Percentiles rank a stretch among this genome's conserved stretches.
phyloP scores from a whole-genome alignment of 2,888 invertebrate species.

The Drosophila diplacantha region DNA sequence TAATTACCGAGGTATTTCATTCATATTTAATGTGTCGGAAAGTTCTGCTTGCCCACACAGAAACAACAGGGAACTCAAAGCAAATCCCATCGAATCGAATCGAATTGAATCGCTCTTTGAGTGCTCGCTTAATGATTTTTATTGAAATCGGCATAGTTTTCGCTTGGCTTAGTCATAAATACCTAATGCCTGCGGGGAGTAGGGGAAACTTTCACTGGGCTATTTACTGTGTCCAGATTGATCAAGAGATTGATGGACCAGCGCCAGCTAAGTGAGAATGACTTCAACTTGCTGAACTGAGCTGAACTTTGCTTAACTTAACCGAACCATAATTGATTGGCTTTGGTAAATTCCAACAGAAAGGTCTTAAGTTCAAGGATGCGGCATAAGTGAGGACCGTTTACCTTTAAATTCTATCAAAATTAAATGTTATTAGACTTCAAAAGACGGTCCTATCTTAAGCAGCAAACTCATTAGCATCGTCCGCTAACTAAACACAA shows the following conservation, averaged over 20 bases:
- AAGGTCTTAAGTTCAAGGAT: background rate
- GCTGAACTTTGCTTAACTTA: background rate
- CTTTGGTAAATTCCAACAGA: constrained; percentile 7
- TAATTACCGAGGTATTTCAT: constrained; percentile 39
- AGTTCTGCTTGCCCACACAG: constrained; percentile 28
- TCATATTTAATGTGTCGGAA: constrained; percentile 54
- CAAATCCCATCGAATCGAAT: constrained; percentile 2
- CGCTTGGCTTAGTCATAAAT: constrained; percentile 42
- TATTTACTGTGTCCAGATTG: constrained; percentile 17
- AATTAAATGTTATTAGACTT: constrained; percentile 11
- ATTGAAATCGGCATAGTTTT: constrained; percentile 46
- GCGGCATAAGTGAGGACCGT: background rate
- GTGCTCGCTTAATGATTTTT: constrained; percentile 46
- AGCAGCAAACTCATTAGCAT: constrained; percentile 61
- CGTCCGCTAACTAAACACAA: constrained; percentile 42
- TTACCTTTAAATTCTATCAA: background rate
- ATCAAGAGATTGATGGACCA: constrained; percentile 47
- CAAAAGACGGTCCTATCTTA: constrained; percentile 38
- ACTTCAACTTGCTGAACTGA: constrained; percentile 27
- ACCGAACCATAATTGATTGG: constrained; percentile 51
- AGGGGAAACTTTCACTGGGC: constrained; percentile 39
- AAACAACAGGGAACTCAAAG: constrained; percentile 1
- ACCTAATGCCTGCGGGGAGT: constrained; percentile 42
- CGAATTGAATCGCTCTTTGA: constrained; percentile 24
- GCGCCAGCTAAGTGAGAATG: constrained; percentile 44